phyloP scores from a whole-genome alignment of 2,797 vertebrate species.

The Phrynocephalus forsythii region DNA sequence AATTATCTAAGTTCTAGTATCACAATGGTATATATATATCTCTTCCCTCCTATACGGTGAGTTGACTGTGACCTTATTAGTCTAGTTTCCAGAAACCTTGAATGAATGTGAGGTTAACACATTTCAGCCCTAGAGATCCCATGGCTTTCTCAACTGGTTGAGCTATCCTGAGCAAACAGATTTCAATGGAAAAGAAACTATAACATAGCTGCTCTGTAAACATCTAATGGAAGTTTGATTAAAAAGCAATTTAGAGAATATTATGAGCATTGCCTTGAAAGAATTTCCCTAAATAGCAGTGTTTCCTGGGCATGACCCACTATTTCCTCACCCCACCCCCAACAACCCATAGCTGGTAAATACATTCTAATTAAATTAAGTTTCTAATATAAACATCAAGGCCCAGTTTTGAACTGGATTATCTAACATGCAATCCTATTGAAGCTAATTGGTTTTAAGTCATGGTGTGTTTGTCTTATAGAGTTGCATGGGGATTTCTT shows the following conservation, averaged over 20 bases:
- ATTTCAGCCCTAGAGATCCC: neutral
- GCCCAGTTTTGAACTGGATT: neutral
- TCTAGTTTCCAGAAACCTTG: neutral
- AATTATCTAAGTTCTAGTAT: neutral
- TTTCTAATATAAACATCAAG: constrained; percentile 18
- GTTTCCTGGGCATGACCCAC: neutral
- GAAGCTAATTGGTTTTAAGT: constrained; percentile 51
- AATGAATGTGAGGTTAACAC: neutral
- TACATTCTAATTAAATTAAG: constrained; percentile 16
- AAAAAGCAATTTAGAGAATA: neutral
- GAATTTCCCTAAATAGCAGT: neutral
- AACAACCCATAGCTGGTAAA: neutral
- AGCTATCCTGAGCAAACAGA: neutral
- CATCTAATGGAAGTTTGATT: neutral
- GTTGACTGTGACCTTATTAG: neutral
- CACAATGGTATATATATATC: no score
- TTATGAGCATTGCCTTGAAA: constrained; percentile 3
- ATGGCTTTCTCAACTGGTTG: neutral
- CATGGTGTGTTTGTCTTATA: constrained; percentile 31
- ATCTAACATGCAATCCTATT: constrained; percentile 40
- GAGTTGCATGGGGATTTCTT: constrained; percentile 36
- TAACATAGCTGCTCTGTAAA: neutral
- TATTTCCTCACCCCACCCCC: neutral
- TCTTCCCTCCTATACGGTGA: neutral
- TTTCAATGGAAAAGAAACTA: neutral